Conservation (phyloP, 1,140 invertebrate genomes). For the Ceratosolen solmsi region DNA sequence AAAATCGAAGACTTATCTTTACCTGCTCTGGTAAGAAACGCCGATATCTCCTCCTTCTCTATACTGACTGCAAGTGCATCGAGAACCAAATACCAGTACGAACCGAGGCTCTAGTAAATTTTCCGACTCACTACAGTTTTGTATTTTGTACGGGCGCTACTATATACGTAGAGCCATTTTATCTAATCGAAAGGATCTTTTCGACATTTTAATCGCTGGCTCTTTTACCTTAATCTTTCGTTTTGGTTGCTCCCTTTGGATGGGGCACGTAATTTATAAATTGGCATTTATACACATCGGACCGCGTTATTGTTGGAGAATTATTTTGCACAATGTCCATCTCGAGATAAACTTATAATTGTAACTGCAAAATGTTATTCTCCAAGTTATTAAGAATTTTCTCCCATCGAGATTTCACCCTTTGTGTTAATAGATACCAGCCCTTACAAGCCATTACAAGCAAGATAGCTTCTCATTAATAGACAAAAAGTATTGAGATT, state of each 20-base stretch:
- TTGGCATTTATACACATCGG: not conserved
- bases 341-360: not conserved
- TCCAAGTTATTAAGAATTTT: not conserved
- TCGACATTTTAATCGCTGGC: not conserved
- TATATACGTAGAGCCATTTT: too few relatives aligned
- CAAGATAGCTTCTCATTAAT: not conserved
- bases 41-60: too few relatives aligned
- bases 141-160: too few relatives aligned
- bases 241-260: too few relatives aligned
- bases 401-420: not conserved
- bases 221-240: not conserved
- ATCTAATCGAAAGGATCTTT: too few relatives aligned
- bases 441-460: not conserved
- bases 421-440: not conserved
- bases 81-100: not conserved
- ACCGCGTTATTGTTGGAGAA: not conserved
- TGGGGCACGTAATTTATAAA: too few relatives aligned
- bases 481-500: not conserved
- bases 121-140: not conserved
- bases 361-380: not conserved
- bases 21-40: not conserved
- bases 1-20: not conserved
- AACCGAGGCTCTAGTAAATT: not conserved
- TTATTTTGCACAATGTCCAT: not conserved
- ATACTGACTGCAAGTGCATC: not conserved